phyloP scores from a whole-genome alignment of 2,888 invertebrate species.

The Crepidodera aurea region DNA sequence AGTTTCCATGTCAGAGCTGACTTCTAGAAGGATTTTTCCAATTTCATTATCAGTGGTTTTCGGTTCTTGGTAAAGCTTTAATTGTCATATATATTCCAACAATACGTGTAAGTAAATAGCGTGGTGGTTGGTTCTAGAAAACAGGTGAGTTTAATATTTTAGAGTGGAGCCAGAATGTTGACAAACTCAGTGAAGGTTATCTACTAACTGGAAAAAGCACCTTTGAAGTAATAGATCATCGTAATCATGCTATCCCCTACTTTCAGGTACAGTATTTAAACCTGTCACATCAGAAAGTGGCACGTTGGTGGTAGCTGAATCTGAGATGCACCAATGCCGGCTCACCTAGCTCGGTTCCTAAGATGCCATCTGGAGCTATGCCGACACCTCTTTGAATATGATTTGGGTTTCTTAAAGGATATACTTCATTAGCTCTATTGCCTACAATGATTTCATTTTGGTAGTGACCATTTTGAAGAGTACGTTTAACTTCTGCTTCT shows the following conservation, averaged over 20 bases:
- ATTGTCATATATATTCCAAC: too few relatives aligned
- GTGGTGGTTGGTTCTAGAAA: too few relatives aligned
- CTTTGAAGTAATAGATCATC: too few relatives aligned
- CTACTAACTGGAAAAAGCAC: too few relatives aligned
- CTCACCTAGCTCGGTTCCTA: slow-evolving; percentile 12
- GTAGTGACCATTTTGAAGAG: slow-evolving; percentile 20
- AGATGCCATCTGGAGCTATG: neutral
- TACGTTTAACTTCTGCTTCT: neutral
- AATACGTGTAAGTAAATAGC: too few relatives aligned
- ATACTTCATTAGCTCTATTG: neutral
- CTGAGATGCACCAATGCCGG: slow-evolving; percentile 22
- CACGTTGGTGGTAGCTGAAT: slow-evolving; percentile 19
- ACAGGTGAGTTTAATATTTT: too few relatives aligned
- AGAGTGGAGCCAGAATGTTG: too few relatives aligned
- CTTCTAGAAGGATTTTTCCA: too few relatives aligned
- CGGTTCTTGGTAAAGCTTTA: too few relatives aligned
- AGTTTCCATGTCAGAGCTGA: too few relatives aligned
- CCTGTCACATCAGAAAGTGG: neutral
- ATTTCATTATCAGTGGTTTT: too few relatives aligned
- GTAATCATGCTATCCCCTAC: slow-evolving; percentile 1
- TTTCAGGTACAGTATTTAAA: neutral
- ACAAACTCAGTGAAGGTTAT: too few relatives aligned
- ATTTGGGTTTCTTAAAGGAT: slow-evolving; percentile 24
- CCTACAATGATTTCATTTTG: slow-evolving; percentile 9
- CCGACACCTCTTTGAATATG: slow-evolving; percentile 17